Evolutionary conservation across 2,888 invertebrate genomes (phyloP).

Genomic region (Lacanobia wlatinum): DNA sequence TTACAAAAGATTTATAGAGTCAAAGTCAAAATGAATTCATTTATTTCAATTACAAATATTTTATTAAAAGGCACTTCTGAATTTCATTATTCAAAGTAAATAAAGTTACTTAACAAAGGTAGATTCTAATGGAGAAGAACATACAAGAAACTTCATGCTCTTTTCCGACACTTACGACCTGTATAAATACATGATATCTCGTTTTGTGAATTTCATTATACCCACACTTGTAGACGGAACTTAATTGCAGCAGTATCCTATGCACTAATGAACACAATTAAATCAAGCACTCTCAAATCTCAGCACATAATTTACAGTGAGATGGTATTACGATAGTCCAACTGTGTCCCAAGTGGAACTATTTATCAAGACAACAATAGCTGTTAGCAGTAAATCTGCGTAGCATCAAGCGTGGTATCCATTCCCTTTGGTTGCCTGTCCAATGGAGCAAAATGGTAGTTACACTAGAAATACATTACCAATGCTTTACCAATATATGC

Average conservation of each 20-base stretch:
- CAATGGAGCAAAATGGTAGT: background rate
- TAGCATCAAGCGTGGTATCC: background rate
- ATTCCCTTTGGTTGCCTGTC: background rate
- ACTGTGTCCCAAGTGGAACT: background rate
- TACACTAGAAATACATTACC: background rate
- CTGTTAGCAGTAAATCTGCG: too few relatives aligned
- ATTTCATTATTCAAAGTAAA: too few relatives aligned
- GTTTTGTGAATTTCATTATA: background rate
- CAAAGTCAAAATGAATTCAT: background rate
- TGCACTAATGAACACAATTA: background rate
- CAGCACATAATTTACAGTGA: too few relatives aligned
- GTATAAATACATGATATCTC: background rate
- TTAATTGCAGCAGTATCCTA: background rate
- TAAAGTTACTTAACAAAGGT: too few relatives aligned
- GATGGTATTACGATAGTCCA: background rate
- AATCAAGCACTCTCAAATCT: background rate
- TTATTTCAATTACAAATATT: background rate
- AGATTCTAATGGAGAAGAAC: background rate
- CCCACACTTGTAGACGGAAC: background rate
- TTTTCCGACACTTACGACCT: background rate
- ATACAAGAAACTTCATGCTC: too few relatives aligned
- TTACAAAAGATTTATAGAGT: too few relatives aligned
- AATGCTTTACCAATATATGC: conserved; percentile 17
- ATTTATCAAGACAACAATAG: background rate
- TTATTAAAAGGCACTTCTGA: too few relatives aligned